Conservation (phyloP, 2,113 vertebrate genomes). For the Oxyura jamaicensis region DNA sequence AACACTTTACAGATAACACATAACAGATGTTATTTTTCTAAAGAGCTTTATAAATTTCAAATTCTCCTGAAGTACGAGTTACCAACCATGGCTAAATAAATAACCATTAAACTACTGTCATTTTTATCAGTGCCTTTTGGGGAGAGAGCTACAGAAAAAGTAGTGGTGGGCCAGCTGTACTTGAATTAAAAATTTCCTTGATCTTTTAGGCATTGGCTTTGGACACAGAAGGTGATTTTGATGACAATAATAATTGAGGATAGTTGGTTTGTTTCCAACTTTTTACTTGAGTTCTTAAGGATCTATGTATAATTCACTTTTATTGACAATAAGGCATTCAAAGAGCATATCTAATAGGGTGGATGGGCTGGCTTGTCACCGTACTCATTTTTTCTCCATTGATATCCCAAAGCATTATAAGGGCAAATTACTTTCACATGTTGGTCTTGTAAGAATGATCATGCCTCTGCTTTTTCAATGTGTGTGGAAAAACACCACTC, state of each 20-base stretch:
- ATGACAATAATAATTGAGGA: neutral
- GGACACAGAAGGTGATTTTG: slow-evolving; percentile 22
- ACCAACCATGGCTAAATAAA: slow-evolving; percentile 27
- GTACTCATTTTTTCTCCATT: neutral
- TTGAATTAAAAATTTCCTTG: slow-evolving; percentile 6
- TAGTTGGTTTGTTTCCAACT: neutral
- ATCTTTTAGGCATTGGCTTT: neutral
- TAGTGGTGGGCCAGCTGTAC: neutral
- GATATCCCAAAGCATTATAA: neutral
- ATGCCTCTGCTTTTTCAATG: slow-evolving; percentile 35
- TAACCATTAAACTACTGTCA: neutral
- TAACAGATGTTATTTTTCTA: slow-evolving; percentile 25
- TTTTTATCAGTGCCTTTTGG: slow-evolving; percentile 23
- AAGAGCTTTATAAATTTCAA: neutral
- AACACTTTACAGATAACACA: neutral
- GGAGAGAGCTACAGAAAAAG: neutral
- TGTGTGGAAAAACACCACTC: slow-evolving; percentile 37
- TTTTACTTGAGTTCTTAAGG: neutral
- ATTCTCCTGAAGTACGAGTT: neutral
- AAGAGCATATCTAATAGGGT: neutral
- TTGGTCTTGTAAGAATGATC: slow-evolving; percentile 18
- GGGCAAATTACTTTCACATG: slow-evolving; percentile 41
- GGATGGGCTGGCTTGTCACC: neutral
- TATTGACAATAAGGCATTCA: neutral
- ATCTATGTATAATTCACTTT: neutral